A percentile compares a stretch with the other conserved stretches of the same genome.
Evolutionary conservation across 2,888 invertebrate genomes (phyloP).

Genomic region (Epistrophe eligans): DNA sequence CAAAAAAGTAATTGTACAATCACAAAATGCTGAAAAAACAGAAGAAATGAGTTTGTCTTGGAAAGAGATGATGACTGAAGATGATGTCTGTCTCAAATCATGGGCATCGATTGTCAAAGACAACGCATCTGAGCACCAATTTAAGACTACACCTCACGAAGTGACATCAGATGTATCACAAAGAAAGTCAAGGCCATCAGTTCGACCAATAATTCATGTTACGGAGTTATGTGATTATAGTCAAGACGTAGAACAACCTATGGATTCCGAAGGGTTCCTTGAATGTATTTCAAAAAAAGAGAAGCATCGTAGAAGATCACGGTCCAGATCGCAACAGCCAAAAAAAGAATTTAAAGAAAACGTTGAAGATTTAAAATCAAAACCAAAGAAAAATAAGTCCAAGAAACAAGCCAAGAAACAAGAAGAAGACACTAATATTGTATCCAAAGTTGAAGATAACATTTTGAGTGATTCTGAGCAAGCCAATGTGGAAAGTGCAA

Average conservation of each 20-base stretch:
- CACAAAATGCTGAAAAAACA: background rate
- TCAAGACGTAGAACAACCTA: constrained; percentile 34
- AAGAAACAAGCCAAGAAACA: constrained; percentile 76
- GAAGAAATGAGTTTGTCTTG: constrained; percentile 74
- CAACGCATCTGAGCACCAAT: constrained; percentile 66
- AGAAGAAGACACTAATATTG: background rate
- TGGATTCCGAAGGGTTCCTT: constrained; percentile 84
- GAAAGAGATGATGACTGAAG: constrained; percentile 80
- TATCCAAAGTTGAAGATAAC: background rate
- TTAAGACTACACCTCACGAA: constrained; percentile 25
- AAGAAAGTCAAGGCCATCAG: constrained; percentile 78
- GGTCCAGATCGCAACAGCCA: constrained; percentile 84
- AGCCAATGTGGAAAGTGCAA: background rate
- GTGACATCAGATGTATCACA: background rate
- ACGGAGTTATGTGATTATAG: constrained; percentile 66
- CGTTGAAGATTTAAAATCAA: constrained; percentile 82
- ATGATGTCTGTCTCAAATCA: constrained; percentile 76
- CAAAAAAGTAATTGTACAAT: background rate
- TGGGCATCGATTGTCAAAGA: constrained; percentile 78
- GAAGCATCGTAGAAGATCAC: constrained; percentile 84
- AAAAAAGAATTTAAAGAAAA: constrained; percentile 79
- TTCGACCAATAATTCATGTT: constrained; percentile 79
- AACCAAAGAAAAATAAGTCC: constrained; percentile 82
- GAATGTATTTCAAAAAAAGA: constrained; percentile 84
- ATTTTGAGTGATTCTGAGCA: background rate